A percentile compares a stretch with the other conserved stretches of the same genome.
These are phyloP conservation scores for Circaetus gallicus DNA, from an alignment of 2,113 vertebrate species.

Conservation along the genomic window DNA sequence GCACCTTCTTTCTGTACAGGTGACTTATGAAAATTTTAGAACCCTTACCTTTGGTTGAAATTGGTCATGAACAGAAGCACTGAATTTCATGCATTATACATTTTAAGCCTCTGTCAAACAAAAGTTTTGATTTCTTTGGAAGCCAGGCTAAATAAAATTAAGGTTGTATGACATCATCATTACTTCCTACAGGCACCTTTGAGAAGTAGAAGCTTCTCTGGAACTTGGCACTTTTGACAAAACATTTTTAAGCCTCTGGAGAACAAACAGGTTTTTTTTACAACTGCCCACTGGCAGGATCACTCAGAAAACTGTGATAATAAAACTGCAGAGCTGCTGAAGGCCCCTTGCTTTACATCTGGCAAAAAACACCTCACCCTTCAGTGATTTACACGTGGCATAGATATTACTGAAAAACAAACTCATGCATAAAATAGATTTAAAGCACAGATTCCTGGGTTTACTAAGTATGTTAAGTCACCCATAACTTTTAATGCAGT, in stretches of 20 bases:
- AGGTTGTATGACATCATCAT: background rate
- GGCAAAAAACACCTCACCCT: background rate
- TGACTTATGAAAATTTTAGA: background rate
- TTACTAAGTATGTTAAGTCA: background rate
- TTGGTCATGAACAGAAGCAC: background rate
- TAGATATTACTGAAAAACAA: background rate
- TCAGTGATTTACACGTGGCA: background rate
- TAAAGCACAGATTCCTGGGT: background rate
- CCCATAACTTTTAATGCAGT: background rate
- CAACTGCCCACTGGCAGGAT: background rate
- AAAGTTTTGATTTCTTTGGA: background rate
- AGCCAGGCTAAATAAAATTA: background rate
- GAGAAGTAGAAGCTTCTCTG: background rate
- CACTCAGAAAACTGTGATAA: background rate
- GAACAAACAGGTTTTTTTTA: background rate
- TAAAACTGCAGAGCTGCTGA: background rate
- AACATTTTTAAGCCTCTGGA: background rate
- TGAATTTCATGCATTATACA: background rate
- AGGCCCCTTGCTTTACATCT: background rate
- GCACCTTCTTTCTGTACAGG: background rate
- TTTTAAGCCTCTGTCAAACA: background rate
- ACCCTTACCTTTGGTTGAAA: background rate
- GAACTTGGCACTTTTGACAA: background rate
- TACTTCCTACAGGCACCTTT: background rate
- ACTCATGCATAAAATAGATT: background rate